These are phyloP conservation scores for Onychorhynchus coronatus DNA, from an alignment of 2,113 vertebrate species.

Conservation along the genomic window DNA sequence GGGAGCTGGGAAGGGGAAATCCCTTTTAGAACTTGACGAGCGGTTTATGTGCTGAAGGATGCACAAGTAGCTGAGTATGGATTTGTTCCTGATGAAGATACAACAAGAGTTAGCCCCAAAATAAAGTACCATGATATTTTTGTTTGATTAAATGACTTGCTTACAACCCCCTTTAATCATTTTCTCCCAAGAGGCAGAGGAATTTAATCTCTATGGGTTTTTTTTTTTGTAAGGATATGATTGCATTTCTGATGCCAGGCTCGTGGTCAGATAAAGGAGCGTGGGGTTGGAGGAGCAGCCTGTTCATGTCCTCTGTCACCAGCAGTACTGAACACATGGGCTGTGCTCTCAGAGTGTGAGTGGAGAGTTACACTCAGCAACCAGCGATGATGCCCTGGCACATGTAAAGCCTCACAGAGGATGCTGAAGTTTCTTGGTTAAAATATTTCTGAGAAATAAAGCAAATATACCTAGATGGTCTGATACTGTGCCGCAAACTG, in stretches of 20 bases:
- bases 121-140: neutral
- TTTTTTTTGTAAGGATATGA: neutral
- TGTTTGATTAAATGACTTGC: neutral
- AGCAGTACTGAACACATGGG: neutral
- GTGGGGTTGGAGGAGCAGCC: rapidly evolving
- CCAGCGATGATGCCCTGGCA: neutral
- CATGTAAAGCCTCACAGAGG: rapidly evolving
- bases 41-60: neutral
- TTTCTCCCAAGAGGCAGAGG: neutral
- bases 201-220: neutral
- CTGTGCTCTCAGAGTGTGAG: neutral
- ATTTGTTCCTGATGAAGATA: neutral
- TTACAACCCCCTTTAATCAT: neutral
- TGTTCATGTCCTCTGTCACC: neutral
- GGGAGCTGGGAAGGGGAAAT: neutral
- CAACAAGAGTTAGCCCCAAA: neutral
- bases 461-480: neutral
- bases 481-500: neutral
- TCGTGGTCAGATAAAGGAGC: neutral
- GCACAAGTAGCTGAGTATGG: rapidly evolving
- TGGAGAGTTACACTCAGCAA: neutral
- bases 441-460: neutral
- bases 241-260: neutral
- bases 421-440: neutral
- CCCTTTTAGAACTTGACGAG: neutral